A percentile compares a stretch with the other conserved stretches of the same genome.
phyloP scores from a whole-genome alignment of 53 echinoderm and acorn worm genomes.

The Holothuria scabra region DNA sequence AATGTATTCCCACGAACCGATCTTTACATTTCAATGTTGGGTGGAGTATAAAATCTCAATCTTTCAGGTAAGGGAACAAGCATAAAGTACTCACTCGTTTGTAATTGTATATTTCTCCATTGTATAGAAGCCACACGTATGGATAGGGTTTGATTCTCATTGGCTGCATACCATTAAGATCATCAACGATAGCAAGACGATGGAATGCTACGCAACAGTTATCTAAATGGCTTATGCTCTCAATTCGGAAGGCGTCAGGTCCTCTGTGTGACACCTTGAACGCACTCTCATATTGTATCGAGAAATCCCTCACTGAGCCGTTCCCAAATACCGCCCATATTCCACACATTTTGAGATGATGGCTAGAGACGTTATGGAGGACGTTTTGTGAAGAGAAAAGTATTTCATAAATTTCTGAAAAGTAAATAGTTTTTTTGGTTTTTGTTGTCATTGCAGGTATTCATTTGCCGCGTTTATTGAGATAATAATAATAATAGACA shows the following conservation, averaged over 20 bases:
- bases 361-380: too few relatives aligned
- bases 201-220: slow-evolving; percentile 91
- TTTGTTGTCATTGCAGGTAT: too few relatives aligned
- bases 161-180: slow-evolving; percentile 81
- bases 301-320: slow-evolving; percentile 54
- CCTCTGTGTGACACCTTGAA: slow-evolving; percentile 82
- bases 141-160: slow-evolving; percentile 77
- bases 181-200: slow-evolving; percentile 77
- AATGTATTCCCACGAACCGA: too few relatives aligned
- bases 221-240: slow-evolving; percentile 77
- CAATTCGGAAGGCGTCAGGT: slow-evolving; percentile 85
- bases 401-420: too few relatives aligned
- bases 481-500: too few relatives aligned
- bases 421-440: too few relatives aligned
- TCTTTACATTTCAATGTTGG: too few relatives aligned
- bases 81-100: slow-evolving; percentile 53
- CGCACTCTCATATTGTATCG: slow-evolving; percentile 60
- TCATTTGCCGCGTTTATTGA: too few relatives aligned
- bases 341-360: slow-evolving; percentile 71
- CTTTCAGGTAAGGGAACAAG: too few relatives aligned
- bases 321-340: slow-evolving; percentile 95
- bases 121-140: slow-evolving; percentile 77
- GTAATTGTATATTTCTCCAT: slow-evolving; percentile 94
- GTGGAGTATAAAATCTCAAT: too few relatives aligned
- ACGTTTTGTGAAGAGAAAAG: too few relatives aligned